Conservation (phyloP, 2,797 vertebrate species). For the Peromyscus nudipes region DNA sequence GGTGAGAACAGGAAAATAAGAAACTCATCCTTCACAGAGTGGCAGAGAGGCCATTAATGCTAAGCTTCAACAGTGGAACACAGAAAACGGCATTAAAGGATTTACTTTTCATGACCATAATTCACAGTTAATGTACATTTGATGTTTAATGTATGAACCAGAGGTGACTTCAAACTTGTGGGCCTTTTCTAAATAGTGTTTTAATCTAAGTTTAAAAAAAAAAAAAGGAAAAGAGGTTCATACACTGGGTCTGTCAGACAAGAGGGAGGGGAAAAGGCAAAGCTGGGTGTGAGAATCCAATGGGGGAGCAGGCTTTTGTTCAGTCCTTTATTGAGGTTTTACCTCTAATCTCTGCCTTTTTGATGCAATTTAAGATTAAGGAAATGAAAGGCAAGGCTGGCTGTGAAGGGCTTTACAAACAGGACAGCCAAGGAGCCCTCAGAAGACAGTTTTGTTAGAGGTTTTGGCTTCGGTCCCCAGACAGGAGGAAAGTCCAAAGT, state of each 20-base stretch:
- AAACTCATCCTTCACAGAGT: slow-evolving; percentile 60
- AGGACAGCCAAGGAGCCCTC: slow-evolving; percentile 85
- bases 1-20: slow-evolving; percentile 41
- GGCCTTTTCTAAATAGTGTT: slow-evolving; percentile 90
- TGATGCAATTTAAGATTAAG: slow-evolving; percentile 92
- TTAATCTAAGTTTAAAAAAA: slow-evolving; percentile 86
- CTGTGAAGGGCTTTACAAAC: slow-evolving; percentile 86
- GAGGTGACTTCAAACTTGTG: slow-evolving; percentile 89
- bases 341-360: slow-evolving; percentile 91
- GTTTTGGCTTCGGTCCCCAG: slow-evolving; percentile 77
- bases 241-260: slow-evolving; percentile 86
- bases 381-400: slow-evolving; percentile 89
- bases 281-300: slow-evolving; percentile 85
- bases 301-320: slow-evolving; percentile 89
- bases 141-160: slow-evolving; percentile 92
- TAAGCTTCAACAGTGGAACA: slow-evolving; percentile 86
- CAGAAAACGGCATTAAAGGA: slow-evolving; percentile 89
- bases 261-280: slow-evolving; percentile 81
- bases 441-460: slow-evolving; percentile 82
- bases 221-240: slow-evolving; percentile 82
- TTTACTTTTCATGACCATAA: slow-evolving; percentile 91
- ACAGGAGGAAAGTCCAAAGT: slow-evolving; percentile 21
- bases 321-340: slow-evolving; percentile 89
- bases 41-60: slow-evolving; percentile 82
- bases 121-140: slow-evolving; percentile 90